Percentiles rank a stretch among this genome's conserved stretches.
Evolutionary conservation across 37 sponge, comb jelly and placozoan species (phyloP).

Genomic region (Agelas oroides): DNA sequence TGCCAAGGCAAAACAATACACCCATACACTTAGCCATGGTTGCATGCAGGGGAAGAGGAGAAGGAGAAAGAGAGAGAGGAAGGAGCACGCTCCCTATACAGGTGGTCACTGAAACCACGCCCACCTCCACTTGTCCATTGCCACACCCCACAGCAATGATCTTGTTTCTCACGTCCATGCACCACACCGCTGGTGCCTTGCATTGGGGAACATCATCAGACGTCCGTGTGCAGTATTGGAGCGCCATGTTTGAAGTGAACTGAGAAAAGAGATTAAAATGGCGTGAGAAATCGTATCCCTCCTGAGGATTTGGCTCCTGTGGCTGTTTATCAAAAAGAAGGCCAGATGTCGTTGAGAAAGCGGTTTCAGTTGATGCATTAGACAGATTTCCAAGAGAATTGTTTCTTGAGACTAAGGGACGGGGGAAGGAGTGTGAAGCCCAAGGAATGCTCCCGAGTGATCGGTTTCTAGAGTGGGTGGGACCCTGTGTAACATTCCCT

Average conservation of each 20-base stretch:
- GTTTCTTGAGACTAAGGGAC: not conserved
- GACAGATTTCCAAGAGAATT: constrained; percentile 23
- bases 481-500: constrained; percentile 1
- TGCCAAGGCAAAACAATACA: not conserved
- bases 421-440: not conserved
- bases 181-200: constrained; percentile 71
- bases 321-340: not conserved
- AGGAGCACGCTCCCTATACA: not conserved
- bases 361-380: not conserved
- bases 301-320: constrained; percentile 9
- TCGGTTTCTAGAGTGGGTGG: constrained; percentile 10
- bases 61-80: not conserved
- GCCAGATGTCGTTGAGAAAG: too few species aligned
- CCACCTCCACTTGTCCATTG: constrained; percentile 82
- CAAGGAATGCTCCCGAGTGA: constrained; percentile 23
- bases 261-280: constrained; percentile 78
- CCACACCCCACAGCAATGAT: constrained; percentile 73
- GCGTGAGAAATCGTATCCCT: constrained; percentile 70
- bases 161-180: constrained; percentile 65
- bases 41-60: too few species aligned
- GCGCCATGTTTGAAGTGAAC: constrained; percentile 79
- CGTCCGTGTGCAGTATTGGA: constrained; percentile 24
- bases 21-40: not conserved
- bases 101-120: not conserved
- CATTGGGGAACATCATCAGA: not conserved